Base-by-base conservation (phyloP, 2,797 vertebrate species). In the Heteromormyrus szaboi region DNA sequence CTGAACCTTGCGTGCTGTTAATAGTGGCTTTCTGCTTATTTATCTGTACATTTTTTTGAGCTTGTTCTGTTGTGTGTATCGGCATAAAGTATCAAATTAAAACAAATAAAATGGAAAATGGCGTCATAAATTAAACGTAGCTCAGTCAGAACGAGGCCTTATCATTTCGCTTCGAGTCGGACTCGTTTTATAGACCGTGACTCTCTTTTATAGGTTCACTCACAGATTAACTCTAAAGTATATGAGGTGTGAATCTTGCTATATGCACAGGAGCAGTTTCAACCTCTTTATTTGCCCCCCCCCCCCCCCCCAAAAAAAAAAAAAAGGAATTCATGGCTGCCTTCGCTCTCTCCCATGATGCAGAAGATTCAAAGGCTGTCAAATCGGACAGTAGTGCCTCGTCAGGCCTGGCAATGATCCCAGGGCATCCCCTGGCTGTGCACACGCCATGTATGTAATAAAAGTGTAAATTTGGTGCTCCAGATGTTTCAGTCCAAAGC, bases 401-500 rank as follows among this genome's bases (percentile, higher is more conserved):
- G 11, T 48, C 85, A 14, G 11, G 86, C 76, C 11, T 91, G 92
- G 94, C 94, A 94, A 94, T 93, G 94, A 92, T 91, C 92, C 93
- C 91, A 90, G 85, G 92, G 93, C 90, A 93, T 91, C 89, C 91
- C 88, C 92, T 93, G 93, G 95, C 96, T 95, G 95, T 94, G 94
- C 95, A 95, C 95, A 94, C 94, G 92, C 96, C 96, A 95, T 95
- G 95, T 95, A 94, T 97, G 97, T 97, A 97, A 97, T 97, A 97
- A 96, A 95, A 96, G 96, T 97, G 96, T 96, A 96, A 97, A 97
- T 97, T 97, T 96, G 96, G 96, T 97, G 97, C 97, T 97, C 97
- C 96, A 96, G 95, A 96, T 96, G 96, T 96, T 97, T 97, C 97
- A 96, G 95, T 96, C 96, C 96, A 97, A 97, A 98, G 96, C 97